These are phyloP conservation scores for Dipodomys spectabilis DNA, from an alignment of 2,113 vertebrate species.

Conservation along the genomic window DNA sequence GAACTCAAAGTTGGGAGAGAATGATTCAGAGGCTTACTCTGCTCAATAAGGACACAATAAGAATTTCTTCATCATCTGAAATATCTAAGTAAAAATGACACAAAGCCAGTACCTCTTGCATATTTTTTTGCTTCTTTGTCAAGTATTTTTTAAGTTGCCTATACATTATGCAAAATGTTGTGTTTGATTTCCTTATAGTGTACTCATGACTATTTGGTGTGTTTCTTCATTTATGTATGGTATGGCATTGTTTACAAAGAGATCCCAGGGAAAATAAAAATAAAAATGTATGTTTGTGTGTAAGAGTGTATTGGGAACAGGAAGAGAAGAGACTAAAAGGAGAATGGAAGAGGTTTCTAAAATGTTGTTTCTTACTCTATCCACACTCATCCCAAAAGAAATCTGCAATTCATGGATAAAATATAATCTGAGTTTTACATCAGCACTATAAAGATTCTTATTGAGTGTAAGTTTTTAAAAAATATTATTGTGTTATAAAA, in stretches of 20 bases:
- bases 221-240: slow-evolving; percentile 31
- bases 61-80: slow-evolving; percentile 60
- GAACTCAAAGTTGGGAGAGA: background rate
- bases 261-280: slow-evolving; percentile 16
- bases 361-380: slow-evolving; percentile 31
- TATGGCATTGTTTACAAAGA: background rate
- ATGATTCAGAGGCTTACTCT: slow-evolving; percentile 54
- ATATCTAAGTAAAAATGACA: slow-evolving; percentile 49
- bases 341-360: slow-evolving; percentile 32
- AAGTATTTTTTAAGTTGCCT: slow-evolving; percentile 53
- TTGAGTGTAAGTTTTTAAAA: background rate
- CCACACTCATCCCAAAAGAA: slow-evolving; percentile 27
- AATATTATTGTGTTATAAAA: slow-evolving; percentile 72
- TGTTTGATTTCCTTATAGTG: slow-evolving; percentile 48
- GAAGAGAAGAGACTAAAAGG: background rate
- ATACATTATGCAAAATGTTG: slow-evolving; percentile 49
- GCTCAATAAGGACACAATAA: slow-evolving; percentile 56
- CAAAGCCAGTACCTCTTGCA: background rate
- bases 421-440: slow-evolving; percentile 67
- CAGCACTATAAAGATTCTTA: slow-evolving; percentile 29
- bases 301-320: background rate
- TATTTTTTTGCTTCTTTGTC: background rate
- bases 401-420: slow-evolving; percentile 49
- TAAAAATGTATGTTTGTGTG: background rate
- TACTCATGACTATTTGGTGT: background rate